Base-by-base conservation (phyloP, 2,888 invertebrate species). In the Troglohyphantes excavatus region DNA sequence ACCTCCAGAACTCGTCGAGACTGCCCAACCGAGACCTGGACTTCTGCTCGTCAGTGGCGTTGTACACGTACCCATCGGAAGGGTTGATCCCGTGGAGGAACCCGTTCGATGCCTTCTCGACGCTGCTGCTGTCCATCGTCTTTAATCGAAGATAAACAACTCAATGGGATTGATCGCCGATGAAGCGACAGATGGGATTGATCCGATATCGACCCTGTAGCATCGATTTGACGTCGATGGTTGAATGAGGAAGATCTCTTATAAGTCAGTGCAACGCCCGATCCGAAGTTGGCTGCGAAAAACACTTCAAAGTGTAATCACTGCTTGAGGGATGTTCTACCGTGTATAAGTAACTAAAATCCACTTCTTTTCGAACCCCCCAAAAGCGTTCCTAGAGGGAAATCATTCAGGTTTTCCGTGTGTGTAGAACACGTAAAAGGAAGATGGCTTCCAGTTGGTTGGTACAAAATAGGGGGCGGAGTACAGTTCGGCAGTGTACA, bases 1-100 rank as follows among this genome's bases (percentile, higher is more conserved):
- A 96, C 92, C 96, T 95, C 92, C 95, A 95, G 93, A 99, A 99
- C 92, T 97, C 95, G 27, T 95, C 95, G 94, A 97, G 95, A 90
- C 39, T 89, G 17, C 81, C 72, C 19, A 91, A 53, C 17, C 70
- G 67, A 23, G 89, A 59, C 5, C 21, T n/a, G 1, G 0, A 11
- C 2, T 63, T 46, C 53, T 89, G 89, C 33, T 89, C 89, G 0
- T 70, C 70, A 0, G 89, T 83, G 5, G 83, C 76, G 2, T 70
- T 17, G 33, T 63, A 89, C 7, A 53, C 75, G 29, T 81, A 83
- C 19, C 59, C 59, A 7, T 53, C 63, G 3, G 46, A 29, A 2
- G 23, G 53, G 3, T 26, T 43, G 26, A 19, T 43, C 7, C 53
- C 75, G 27, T 82, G 39, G 5, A 21, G 21, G 13, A 78, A 11